A percentile compares a stretch with the other conserved stretches of the same genome.
Conservation (phyloP, 2,113 vertebrate species). For the Callipepla squamata region DNA sequence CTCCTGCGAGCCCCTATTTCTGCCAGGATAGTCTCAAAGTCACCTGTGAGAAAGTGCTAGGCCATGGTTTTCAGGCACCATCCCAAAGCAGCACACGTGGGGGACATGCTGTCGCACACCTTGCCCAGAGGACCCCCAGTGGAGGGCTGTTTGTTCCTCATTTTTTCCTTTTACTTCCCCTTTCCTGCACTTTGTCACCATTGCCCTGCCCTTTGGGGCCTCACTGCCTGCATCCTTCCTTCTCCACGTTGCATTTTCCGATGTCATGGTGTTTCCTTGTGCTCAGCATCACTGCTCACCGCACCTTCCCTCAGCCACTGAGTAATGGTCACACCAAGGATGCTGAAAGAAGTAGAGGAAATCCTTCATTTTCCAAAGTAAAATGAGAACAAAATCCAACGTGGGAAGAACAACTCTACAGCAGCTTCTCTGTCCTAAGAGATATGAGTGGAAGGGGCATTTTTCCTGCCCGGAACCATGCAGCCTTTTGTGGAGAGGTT, state of each 20-base stretch:
- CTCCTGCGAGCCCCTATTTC: neutral
- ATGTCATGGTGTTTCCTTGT: neutral
- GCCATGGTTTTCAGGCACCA: neutral
- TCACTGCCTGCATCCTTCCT: neutral
- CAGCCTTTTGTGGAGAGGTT: neutral
- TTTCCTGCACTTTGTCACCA: constrained; percentile 1
- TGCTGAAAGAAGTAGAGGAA: neutral
- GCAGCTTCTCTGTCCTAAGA: neutral
- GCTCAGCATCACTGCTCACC: neutral
- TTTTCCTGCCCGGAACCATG: neutral
- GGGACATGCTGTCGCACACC: neutral
- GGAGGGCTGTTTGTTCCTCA: neutral
- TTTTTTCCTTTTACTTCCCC: constrained; percentile 26
- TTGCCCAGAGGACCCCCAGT: neutral
- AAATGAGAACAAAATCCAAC: neutral
- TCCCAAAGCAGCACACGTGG: neutral
- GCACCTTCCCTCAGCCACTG: neutral
- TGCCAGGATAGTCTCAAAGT: neutral
- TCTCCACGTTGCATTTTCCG: neutral
- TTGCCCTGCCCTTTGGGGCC: neutral
- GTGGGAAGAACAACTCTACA: neutral
- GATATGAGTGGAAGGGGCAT: neutral
- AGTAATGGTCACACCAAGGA: neutral
- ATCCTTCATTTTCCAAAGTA: neutral
- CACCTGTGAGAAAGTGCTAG: neutral